phyloP scores from a whole-genome alignment of 2,113 vertebrate genomes.

The Microtus montanus region DNA sequence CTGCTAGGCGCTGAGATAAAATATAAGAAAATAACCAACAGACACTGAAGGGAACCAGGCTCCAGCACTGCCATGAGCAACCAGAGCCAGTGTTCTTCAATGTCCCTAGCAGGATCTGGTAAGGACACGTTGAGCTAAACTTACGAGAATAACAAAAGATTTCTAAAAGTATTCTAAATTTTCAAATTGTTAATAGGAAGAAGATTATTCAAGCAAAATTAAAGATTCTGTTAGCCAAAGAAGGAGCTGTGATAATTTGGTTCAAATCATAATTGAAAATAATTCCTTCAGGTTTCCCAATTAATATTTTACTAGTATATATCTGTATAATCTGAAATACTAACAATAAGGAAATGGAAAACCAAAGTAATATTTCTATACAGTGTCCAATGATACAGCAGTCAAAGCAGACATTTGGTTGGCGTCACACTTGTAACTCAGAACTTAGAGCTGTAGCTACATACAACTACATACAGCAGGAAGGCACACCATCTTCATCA shows the following conservation, averaged over 20 bases:
- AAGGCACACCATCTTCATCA: neutral
- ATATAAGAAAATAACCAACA: neutral
- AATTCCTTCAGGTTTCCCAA: neutral
- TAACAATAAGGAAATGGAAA: neutral
- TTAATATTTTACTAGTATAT: neutral
- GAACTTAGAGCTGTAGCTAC: neutral
- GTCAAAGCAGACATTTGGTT: neutral
- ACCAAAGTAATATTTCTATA: neutral
- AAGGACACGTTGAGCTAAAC: neutral
- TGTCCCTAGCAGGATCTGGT: neutral
- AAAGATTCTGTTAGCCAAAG: neutral
- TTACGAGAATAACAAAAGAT: neutral
- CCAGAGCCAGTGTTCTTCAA: neutral
- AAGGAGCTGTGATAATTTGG: neutral
- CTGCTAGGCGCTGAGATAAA: neutral
- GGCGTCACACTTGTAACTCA: neutral
- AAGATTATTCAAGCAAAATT: neutral
- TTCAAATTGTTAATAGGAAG: neutral
- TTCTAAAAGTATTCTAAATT: neutral
- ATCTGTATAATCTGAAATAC: neutral
- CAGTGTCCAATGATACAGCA: neutral
- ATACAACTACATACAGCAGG: neutral
- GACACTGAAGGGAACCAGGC: neutral
- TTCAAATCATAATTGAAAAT: neutral
- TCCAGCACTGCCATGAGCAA: neutral